Base-by-base conservation (phyloP, 2,113 vertebrate species). In the Mus spicilegus region DNA sequence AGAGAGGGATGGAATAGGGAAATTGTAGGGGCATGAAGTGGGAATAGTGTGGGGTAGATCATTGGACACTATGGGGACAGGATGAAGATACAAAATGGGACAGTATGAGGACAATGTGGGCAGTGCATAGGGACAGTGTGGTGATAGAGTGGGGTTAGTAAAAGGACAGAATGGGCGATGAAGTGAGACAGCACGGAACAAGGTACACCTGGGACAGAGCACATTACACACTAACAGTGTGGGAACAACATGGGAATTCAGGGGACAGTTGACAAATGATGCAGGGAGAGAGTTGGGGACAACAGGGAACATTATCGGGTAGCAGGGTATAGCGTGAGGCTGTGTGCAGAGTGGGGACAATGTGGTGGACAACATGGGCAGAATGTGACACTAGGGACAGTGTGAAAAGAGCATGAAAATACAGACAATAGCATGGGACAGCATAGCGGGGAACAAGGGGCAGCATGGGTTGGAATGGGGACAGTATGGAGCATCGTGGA, bases 211-310 rank as follows among this genome's bases (percentile, higher is more conserved):
- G 75, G 42, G 42, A 14, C 24, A 28, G 14, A 17, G 80, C 1
- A 3, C 16, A 13, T 1, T 16, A 16, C 42, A 49, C 12, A 72
- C 16, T 54, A n/a, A 7, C 2, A 26, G 20, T 5, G 19, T 75
- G 42, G 14, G 54, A 6, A 26, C 28, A 46, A 0, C 1, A 20
- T 1, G 4, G 8, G 54, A 61, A 30, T 20, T 9, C 6, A 19
- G 30, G 22, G n/a, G 10, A n/a, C 19, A 6, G 65, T 11, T 0
- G 30, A 28, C 13, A n/a, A 17, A 46, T 19, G 75, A 65, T 0
- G 0, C 16, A n/a, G 42, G 30, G 46, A 58, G 11, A 26, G 12
- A 17, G 19, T 19, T 65, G 24, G 28, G 28, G 36, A 19, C 58
- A n/a, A 5, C 33, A n/a, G 54, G 78, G 5, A 56, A 36, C 75